Evolutionary conservation across 64 coral and sea anemone genomes (phyloP).

Genomic region (Montipora cactus): DNA sequence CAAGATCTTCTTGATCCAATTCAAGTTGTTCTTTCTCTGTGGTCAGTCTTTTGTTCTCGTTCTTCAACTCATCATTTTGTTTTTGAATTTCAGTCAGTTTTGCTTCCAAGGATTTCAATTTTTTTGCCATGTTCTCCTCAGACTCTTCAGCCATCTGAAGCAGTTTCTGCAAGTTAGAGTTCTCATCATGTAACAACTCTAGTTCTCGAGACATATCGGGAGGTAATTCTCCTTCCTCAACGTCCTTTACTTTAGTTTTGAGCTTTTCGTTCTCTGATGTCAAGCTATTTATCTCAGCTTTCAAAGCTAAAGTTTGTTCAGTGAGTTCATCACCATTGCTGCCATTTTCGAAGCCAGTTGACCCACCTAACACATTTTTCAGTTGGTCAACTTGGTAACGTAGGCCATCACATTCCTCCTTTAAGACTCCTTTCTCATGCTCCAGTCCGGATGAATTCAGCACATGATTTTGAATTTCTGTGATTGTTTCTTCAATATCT

Average conservation of each 20-base stretch:
- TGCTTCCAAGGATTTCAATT: conserved; percentile 63
- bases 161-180: conserved; percentile 80
- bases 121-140: conserved; percentile 79
- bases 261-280: conserved; percentile 76
- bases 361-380: conserved; percentile 47
- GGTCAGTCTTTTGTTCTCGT: conserved; percentile 60
- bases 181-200: conserved; percentile 74
- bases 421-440: conserved; percentile 72
- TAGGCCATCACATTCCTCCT: conserved; percentile 76
- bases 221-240: conserved; percentile 34
- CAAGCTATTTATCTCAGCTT: conserved; percentile 72
- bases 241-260: not conserved
- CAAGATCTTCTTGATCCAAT: conserved; percentile 70
- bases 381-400: conserved; percentile 76
- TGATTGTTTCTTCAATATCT: conserved; percentile 85
- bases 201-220: conserved; percentile 55
- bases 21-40: conserved; percentile 61
- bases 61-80: conserved; percentile 76
- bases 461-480: conserved; percentile 90
- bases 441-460: conserved; percentile 78
- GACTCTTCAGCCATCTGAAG: conserved; percentile 90
- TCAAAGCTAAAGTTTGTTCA: conserved; percentile 64
- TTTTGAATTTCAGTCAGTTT: conserved; percentile 70
- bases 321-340: conserved; percentile 38
- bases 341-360: conserved; percentile 1